Base-by-base conservation (phyloP, 2,888 invertebrate genomes). In the Dasysyrphus albostriatus region DNA sequence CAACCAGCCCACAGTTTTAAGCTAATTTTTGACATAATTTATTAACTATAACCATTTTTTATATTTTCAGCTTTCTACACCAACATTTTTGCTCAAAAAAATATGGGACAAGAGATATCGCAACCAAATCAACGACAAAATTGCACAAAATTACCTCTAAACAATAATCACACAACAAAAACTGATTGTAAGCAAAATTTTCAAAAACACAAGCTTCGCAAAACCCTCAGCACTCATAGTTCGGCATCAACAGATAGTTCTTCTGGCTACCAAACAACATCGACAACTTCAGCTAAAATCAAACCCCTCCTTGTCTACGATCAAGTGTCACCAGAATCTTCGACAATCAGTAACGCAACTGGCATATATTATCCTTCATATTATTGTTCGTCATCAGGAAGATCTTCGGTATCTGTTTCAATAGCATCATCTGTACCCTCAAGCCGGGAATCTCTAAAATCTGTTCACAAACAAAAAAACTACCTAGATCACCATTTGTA, bases 401-500 rank as follows among this genome's bases (percentile, higher is more conserved):
- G 90, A 19, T 89, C 91, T 5, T 90, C 91, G 42, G 89, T 91
- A 91, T 93, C 90, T 76, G 93, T 85, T 92, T 94, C 90, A 89
- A 93, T 89, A 92, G 93, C 88, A 92, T 93, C 87, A n/a, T 90
- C 90, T 70, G 88, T 88, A 59, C 89, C 75, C 76, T 89, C 93
- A 88, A 89, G 89, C 47, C 91, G 91, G 56, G 90, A 92, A 7
- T 90, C 89, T 49, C 88, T 77, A 39, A 91, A 91, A 56, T 92
- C 91, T 8, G 54, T 91, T 56, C 91, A 93, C 76, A 92, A 92
- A 54, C 93, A 93, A 81, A 93, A 92, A 54, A 91, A 92, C 70
- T 94, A 94, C 89, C 91, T 94, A 74, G 93, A 92, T 82, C 93
- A 94, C 88, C 94, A 94, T 89, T 90, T 94, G 76, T 93, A 94